A percentile compares a stretch with the other conserved stretches of the same genome.
phyloP scores from a whole-genome alignment of 2,797 vertebrate genomes.

The Leptodactylus fallax region DNA sequence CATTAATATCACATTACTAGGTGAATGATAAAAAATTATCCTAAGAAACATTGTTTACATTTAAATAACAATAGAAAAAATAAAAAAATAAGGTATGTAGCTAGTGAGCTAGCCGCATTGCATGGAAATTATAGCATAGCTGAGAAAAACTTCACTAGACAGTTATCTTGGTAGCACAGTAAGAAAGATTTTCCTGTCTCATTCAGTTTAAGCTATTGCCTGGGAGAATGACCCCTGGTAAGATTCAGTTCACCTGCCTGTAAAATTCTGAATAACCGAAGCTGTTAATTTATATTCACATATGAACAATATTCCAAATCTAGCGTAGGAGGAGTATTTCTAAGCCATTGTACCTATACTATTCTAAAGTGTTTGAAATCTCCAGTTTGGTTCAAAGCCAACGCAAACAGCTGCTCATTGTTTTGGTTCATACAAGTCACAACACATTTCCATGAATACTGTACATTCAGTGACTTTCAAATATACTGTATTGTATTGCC shows the following conservation, averaged over 20 bases:
- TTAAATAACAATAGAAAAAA: background rate
- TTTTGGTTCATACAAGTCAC: constrained; percentile 35
- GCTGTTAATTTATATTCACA: constrained; percentile 46
- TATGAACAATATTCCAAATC: constrained; percentile 53
- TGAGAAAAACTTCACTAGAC: constrained; percentile 15
- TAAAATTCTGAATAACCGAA: constrained; percentile 47
- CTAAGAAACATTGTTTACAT: background rate
- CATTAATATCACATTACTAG: background rate
- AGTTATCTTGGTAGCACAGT: constrained; percentile 40
- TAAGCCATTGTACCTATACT: constrained; percentile 32
- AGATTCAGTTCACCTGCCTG: constrained; percentile 48
- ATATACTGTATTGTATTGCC: background rate
- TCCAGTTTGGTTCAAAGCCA: constrained; percentile 27
- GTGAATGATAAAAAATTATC: constrained; percentile 8
- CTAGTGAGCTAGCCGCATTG: constrained; percentile 11
- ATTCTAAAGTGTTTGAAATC: constrained; percentile 48
- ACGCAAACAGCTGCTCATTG: constrained; percentile 49
- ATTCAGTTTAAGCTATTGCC: constrained; percentile 35
- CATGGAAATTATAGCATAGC: constrained; percentile 1
- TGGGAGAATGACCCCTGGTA: constrained; percentile 40
- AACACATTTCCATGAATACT: constrained; percentile 21
- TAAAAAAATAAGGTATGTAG: background rate
- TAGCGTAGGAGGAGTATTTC: constrained; percentile 43
- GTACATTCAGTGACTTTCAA: constrained; percentile 19
- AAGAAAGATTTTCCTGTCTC: constrained; percentile 33